Conservation (phyloP, 2,113 vertebrate genomes). For the Glaucidium brasilianum region DNA sequence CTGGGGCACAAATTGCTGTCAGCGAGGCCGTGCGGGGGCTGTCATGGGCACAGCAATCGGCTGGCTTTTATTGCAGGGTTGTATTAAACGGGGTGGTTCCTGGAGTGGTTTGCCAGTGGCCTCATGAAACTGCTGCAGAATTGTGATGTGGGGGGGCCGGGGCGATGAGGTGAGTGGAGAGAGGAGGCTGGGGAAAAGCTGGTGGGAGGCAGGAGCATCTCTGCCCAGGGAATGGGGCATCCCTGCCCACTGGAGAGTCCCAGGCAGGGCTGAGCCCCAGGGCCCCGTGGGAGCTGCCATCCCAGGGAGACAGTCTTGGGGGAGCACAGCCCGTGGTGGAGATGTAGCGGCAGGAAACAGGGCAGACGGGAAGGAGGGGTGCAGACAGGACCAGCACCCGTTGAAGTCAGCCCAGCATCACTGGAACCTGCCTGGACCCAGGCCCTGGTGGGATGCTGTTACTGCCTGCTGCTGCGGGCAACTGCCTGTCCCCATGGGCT, state of each 20-base stretch:
- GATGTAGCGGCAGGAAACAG: neutral
- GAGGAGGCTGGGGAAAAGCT: neutral
- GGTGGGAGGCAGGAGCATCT: neutral
- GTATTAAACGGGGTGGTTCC: neutral
- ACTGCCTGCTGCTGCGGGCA: neutral
- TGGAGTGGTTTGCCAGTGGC: fast-evolving
- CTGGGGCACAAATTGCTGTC: neutral
- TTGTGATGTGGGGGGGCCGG: fast-evolving
- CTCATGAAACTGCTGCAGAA: neutral
- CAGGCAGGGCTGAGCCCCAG: fast-evolving
- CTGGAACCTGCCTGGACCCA: fast-evolving
- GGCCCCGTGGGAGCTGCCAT: fast-evolving
- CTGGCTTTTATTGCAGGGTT: neutral
- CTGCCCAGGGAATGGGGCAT: neutral
- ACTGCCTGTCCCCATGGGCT: neutral
- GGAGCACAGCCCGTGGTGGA: neutral
- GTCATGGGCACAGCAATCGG: fast-evolving
- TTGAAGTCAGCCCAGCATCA: neutral
- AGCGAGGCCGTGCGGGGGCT: fast-evolving
- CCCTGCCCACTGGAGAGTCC: neutral
- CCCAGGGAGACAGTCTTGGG: fast-evolving
- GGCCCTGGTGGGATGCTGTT: fast-evolving
- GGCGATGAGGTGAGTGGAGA: neutral
- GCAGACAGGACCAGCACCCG: neutral
- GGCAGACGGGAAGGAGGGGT: neutral